These are phyloP conservation scores for Cynopterus sphinx DNA, from an alignment of 2,797 vertebrate species.

Conservation along the genomic window DNA sequence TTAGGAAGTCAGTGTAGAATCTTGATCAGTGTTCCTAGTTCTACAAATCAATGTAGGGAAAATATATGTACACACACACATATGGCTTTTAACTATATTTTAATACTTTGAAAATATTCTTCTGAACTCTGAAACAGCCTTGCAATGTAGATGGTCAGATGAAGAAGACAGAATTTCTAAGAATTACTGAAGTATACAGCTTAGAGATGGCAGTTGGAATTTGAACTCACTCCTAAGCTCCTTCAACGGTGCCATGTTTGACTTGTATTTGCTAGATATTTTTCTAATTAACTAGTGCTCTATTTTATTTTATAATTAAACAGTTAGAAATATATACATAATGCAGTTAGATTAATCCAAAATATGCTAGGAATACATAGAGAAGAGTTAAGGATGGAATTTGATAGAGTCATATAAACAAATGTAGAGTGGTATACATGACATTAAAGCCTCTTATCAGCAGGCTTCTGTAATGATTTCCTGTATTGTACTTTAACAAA, in stretches of 20 bases:
- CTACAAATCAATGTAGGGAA: not conserved
- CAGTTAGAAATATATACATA: not conserved
- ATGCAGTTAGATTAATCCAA: not conserved
- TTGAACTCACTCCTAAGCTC: not conserved
- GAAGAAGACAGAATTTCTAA: not conserved
- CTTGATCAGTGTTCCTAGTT: not conserved
- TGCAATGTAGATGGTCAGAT: not conserved
- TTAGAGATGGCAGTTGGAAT: not conserved
- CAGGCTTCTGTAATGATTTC: not conserved
- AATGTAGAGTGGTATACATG: not conserved
- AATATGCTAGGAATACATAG: not conserved
- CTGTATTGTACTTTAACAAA: constrained; percentile 1
- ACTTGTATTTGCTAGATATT: not conserved
- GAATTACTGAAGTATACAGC: not conserved
- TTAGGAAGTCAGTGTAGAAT: not conserved
- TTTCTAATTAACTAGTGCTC: constrained; percentile 4
- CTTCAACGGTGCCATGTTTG: not conserved
- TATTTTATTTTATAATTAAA: not conserved
- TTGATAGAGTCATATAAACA: not conserved
- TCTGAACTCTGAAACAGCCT: not conserved
- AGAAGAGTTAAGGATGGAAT: not conserved
- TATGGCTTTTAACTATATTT: not conserved
- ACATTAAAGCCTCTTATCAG: not conserved
- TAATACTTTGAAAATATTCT: constrained; percentile 15
- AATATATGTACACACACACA: not conserved